phyloP scores from a whole-genome alignment of 2,113 vertebrate genomes.

The Quiscalus mexicanus region DNA sequence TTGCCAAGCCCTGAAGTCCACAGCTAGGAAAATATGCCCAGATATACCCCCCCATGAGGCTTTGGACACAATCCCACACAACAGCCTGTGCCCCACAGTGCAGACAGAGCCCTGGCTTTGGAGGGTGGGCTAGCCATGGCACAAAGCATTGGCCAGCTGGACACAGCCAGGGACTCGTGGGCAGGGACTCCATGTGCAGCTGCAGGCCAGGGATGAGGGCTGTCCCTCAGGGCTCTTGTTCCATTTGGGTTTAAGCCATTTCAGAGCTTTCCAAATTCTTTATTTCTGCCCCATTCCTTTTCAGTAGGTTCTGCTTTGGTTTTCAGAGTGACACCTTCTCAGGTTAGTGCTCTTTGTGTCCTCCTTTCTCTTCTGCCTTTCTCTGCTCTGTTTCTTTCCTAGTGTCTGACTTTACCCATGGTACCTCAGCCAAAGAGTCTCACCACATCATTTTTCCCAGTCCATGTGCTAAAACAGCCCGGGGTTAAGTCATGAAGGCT shows the following conservation, averaged over 20 bases:
- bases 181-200: background rate
- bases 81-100: background rate
- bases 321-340: background rate
- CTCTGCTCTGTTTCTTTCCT: background rate
- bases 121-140: accelerated
- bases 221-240: background rate
- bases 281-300: background rate
- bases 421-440: background rate
- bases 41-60: background rate
- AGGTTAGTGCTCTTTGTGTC: background rate
- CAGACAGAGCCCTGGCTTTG: background rate
- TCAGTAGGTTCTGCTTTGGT: background rate
- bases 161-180: background rate
- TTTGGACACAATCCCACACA: accelerated
- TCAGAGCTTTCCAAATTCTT: background rate
- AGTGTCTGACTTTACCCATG: background rate
- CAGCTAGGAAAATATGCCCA: background rate
- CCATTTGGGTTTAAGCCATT: background rate
- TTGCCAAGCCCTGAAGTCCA: background rate
- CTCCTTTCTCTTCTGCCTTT: background rate
- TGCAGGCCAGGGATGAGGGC: background rate
- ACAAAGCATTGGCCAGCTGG: background rate
- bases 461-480: background rate
- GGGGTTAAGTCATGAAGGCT: background rate
- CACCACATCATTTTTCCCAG: background rate